Conservation (phyloP, 1,140 invertebrate species). For the Lethrus apterus region DNA sequence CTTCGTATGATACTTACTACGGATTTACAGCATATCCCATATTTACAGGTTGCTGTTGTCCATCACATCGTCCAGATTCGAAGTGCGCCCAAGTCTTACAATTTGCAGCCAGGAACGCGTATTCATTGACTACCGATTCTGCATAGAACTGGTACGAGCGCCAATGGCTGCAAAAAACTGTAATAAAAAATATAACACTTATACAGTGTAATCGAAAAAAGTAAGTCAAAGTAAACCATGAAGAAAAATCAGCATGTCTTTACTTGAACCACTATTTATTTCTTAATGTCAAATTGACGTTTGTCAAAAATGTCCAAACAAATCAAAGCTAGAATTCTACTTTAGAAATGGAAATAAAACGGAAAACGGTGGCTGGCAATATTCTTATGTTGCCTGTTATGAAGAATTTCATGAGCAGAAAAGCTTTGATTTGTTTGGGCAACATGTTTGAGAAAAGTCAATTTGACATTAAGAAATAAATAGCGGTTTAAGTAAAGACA, state of each 20-base stretch:
- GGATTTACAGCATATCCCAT: conserved; percentile 8
- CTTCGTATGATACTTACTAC: conserved; percentile 7
- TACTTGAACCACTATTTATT: neutral
- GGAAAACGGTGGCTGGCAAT: no score
- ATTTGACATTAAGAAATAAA: no score
- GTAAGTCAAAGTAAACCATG: neutral
- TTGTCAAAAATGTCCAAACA: no score
- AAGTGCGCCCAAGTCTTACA: conserved; percentile 55
- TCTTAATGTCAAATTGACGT: no score
- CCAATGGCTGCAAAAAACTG: conserved; percentile 70
- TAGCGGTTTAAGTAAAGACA: no score
- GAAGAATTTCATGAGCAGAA: no score
- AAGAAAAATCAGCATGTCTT: neutral
- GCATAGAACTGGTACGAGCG: conserved; percentile 59
- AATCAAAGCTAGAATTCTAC: no score
- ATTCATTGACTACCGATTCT: conserved; percentile 55
- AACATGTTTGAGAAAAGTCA: no score
- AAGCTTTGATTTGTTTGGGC: no score
- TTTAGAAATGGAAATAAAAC: no score
- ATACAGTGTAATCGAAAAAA: neutral
- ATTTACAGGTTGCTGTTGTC: conserved; percentile 7
- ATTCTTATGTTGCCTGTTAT: no score
- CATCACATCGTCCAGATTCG: conserved; percentile 47
- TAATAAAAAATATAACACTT: conserved; percentile 21
- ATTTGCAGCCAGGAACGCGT: conserved; percentile 49